A percentile compares a stretch with the other conserved stretches of the same genome.
Evolutionary conservation across 1,140 invertebrate species (phyloP).

Genomic region (Zeugodacus cucurbitae): DNA sequence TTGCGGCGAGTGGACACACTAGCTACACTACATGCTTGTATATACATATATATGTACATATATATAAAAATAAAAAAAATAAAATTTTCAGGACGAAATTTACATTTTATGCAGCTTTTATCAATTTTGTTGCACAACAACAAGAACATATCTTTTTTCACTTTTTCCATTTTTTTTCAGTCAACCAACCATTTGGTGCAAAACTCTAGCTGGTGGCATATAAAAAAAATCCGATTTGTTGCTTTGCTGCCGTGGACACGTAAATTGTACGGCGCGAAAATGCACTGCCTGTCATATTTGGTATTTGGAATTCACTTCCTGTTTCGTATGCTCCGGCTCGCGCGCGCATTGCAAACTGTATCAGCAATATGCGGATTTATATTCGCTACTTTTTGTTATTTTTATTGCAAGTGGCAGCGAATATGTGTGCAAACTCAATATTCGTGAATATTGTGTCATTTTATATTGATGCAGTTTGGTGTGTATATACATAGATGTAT

Average conservation of each 20-base stretch:
- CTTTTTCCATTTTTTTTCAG: not conserved
- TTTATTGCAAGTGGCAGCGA: not conserved
- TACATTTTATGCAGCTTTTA: not conserved
- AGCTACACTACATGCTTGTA: not conserved
- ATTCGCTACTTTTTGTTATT: not conserved
- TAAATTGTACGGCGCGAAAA: not conserved
- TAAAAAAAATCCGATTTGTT: not conserved
- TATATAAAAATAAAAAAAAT: not conserved
- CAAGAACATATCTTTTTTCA: not conserved
- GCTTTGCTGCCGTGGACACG: not conserved
- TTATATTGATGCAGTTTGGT: not conserved
- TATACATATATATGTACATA: not conserved
- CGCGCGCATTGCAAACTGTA: not conserved
- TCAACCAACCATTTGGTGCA: not conserved
- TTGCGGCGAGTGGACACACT: not conserved
- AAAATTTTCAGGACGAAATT: not conserved
- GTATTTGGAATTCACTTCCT: not conserved
- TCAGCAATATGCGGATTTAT: not conserved
- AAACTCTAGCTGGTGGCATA: not conserved
- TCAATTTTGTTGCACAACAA: not conserved
- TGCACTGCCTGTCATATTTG: not conserved
- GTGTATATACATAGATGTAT: not conserved
- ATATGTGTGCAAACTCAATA: too few species aligned
- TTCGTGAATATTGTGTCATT: too few species aligned
- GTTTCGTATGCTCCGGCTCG: not conserved